These are phyloP conservation scores for Hirudo medicinalis DNA, from an alignment of 1,140 invertebrate genomes.

Conservation along the genomic window DNA sequence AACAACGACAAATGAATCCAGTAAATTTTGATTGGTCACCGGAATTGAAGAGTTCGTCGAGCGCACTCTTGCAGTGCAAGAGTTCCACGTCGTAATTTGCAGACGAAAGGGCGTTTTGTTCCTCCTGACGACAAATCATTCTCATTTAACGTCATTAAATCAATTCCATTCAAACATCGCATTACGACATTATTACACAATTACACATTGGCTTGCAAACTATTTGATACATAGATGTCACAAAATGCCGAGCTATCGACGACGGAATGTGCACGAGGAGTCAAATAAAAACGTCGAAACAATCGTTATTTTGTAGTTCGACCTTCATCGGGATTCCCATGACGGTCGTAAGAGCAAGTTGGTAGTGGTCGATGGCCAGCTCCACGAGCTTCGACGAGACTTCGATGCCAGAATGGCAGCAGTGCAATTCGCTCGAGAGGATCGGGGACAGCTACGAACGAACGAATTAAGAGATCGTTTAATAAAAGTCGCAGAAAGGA, in stretches of 20 bases:
- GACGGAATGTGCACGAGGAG: no score
- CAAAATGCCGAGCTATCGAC: no score
- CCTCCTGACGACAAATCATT: conserved; percentile 52
- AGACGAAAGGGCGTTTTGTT: conserved; percentile 91
- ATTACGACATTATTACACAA: no score
- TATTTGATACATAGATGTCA: no score
- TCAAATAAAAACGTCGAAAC: no score
- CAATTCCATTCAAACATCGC: no score
- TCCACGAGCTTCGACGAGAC: conserved; percentile 40
- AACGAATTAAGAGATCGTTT: no score
- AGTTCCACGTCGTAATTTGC: conserved; percentile 97
- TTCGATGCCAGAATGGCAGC: conserved; percentile 51
- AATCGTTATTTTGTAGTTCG: neutral
- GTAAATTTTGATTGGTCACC: conserved; percentile 13
- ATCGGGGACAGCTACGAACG: conserved; percentile 48
- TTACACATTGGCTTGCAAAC: no score
- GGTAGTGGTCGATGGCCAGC: conserved; percentile 57
- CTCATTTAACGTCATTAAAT: neutral
- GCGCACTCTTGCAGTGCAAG: conserved; percentile 69
- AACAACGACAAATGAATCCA: neutral
- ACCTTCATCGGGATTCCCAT: conserved; percentile 95
- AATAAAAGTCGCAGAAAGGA: no score
- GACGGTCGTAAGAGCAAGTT: conserved; percentile 84
- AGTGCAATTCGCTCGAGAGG: conserved; percentile 55
- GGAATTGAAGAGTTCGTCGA: conserved; percentile 58